phyloP scores from a whole-genome alignment of 23 tunicate genomes.

The Oikopleura dioica region DNA sequence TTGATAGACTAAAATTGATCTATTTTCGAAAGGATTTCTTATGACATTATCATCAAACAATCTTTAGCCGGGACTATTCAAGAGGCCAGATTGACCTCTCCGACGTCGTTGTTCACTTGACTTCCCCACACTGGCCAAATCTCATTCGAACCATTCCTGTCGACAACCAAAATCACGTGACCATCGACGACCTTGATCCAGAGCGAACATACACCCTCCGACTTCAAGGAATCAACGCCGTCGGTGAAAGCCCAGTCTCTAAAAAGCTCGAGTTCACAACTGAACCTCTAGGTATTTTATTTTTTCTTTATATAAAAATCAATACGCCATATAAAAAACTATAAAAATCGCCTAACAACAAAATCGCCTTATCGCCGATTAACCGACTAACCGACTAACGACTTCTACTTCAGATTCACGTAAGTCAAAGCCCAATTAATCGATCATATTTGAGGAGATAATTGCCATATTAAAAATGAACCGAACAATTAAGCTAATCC shows the following conservation, averaged over 20 bases:
- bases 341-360: too few species aligned
- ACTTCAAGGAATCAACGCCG: neutral
- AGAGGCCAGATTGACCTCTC: neutral
- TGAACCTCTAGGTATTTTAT: neutral
- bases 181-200: neutral
- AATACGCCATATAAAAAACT: too few species aligned
- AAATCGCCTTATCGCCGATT: too few species aligned
- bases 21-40: neutral
- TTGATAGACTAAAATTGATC: neutral
- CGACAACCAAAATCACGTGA: neutral
- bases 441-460: too few species aligned
- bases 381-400: too few species aligned
- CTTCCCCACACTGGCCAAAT: neutral
- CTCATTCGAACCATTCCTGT: neutral
- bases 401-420: too few species aligned
- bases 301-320: too few species aligned
- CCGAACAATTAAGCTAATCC: too few species aligned
- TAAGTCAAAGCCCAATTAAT: too few species aligned
- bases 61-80: neutral
- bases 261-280: neutral
- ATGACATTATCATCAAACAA: too few species aligned
- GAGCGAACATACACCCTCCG: neutral
- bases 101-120: neutral
- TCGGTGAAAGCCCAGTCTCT: neutral
- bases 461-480: too few species aligned